Evolutionary conservation across 2,113 vertebrate genomes (phyloP).

Genomic region (Protobothrops flavoviridis): DNA sequence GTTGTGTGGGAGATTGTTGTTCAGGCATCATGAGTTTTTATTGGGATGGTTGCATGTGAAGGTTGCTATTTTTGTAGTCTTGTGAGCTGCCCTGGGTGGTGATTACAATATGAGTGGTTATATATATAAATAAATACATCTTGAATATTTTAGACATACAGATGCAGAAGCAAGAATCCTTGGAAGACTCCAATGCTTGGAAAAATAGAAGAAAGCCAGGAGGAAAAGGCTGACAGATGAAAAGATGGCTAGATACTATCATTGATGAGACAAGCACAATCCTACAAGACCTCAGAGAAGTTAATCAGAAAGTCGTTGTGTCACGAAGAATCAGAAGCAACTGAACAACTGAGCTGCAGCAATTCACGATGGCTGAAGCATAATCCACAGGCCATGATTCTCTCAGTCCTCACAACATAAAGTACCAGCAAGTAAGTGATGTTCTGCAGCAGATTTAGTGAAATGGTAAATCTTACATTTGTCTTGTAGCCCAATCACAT

Average conservation of each 20-base stretch:
- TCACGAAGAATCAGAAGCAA: neutral
- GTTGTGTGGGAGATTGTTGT: neutral
- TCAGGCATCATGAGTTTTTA: neutral
- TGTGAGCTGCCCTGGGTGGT: neutral
- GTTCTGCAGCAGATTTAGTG: neutral
- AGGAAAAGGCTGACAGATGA: neutral
- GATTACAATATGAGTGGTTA: neutral
- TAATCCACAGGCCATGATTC: neutral
- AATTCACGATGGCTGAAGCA: neutral
- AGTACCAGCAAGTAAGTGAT: neutral
- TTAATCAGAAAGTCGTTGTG: neutral
- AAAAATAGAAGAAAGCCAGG: neutral
- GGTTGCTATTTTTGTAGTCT: neutral
- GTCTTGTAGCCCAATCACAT: neutral
- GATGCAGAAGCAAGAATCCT: neutral
- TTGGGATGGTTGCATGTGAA: neutral
- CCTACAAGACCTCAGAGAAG: neutral
- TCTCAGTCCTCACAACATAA: neutral
- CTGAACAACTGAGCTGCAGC: neutral
- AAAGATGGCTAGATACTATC: neutral
- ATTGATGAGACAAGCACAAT: neutral
- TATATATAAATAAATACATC: neutral
- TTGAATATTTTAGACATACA: neutral
- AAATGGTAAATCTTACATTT: neutral
- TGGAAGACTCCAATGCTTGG: neutral